These are phyloP conservation scores for Azemiops feae DNA, from an alignment of 2,113 vertebrate genomes.

Conservation along the genomic window DNA sequence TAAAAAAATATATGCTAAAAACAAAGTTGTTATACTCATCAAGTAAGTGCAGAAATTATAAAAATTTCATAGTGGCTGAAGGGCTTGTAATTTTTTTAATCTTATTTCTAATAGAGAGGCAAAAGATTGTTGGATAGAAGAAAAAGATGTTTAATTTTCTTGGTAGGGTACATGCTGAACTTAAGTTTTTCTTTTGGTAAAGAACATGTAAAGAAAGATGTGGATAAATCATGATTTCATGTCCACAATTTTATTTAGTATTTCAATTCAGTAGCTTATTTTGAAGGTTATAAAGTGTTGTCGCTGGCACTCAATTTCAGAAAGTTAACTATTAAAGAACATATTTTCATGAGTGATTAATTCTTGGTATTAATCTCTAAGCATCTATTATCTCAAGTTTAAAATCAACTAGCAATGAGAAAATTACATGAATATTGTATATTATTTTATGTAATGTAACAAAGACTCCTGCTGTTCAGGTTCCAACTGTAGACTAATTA, in stretches of 20 bases:
- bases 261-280: neutral
- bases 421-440: neutral
- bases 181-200: neutral
- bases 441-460: neutral
- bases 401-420: neutral
- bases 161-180: neutral
- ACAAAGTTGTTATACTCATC: neutral
- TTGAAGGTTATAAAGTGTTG: neutral
- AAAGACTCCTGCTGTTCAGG: neutral
- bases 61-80: neutral
- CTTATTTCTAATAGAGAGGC: neutral
- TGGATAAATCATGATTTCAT: neutral
- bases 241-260: neutral
- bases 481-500: neutral
- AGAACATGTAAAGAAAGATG: neutral
- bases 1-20: neutral
- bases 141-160: neutral
- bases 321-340: neutral
- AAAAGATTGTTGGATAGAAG: neutral
- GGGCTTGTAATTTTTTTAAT: neutral
- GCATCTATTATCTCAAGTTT: neutral
- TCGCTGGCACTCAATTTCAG: neutral
- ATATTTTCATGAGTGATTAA: neutral
- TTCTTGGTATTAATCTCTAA: neutral
- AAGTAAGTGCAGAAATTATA: neutral